Conservation (phyloP, 1,140 invertebrate genomes). For the Trichonephila clavata region DNA sequence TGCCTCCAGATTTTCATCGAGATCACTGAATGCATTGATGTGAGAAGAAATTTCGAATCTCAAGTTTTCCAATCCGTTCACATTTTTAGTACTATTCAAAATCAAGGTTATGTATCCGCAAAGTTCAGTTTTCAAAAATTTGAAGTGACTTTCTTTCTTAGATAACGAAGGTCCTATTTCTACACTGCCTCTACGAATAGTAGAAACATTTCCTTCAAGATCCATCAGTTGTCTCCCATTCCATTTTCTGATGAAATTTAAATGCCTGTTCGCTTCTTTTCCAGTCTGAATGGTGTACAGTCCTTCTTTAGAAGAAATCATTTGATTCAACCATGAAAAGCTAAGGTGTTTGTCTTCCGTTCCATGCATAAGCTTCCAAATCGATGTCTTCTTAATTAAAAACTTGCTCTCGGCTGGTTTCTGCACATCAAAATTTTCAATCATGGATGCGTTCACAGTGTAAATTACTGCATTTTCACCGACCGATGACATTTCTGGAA, state of each 20-base stretch:
- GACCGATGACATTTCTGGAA: constrained; percentile 90
- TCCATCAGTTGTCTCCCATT: not conserved
- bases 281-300: not conserved
- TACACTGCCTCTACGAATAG: not conserved
- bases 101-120: not conserved
- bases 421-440: not conserved
- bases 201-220: not conserved
- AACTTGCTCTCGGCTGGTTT: not conserved
- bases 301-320: not conserved
- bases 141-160: not conserved
- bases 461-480: constrained; percentile 89
- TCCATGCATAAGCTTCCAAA: not conserved
- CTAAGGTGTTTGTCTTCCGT: not conserved
- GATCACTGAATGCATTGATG: not conserved
- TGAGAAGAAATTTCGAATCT: not conserved
- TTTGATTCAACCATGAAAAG: not conserved
- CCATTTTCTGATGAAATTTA: not conserved
- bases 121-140: not conserved
- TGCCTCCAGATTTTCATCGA: not conserved
- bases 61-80: not conserved
- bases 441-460: constrained; percentile 94
- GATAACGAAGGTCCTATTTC: not conserved
- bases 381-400: not conserved
- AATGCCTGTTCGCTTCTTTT: not conserved
- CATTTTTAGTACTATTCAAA: no score